phyloP scores from a whole-genome alignment of 2,888 invertebrate genomes.

The Diabrotica balteata region DNA sequence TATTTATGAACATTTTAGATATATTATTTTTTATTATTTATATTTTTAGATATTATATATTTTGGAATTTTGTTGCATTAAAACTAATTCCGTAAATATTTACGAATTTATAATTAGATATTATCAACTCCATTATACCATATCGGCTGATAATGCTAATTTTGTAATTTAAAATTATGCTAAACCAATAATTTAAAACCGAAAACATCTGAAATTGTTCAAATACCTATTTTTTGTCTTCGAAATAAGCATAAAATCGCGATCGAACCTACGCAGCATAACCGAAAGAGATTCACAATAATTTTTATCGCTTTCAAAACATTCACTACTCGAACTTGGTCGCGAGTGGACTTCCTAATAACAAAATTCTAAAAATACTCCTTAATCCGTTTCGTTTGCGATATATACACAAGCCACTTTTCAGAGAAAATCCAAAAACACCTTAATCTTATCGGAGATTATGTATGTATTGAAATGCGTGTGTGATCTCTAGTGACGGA shows the following conservation, averaged over 20 bases:
- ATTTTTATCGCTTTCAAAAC: constrained; percentile 31
- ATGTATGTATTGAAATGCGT: constrained; percentile 17
- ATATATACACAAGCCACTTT: constrained; percentile 24
- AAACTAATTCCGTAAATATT: no score
- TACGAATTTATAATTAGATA: no score
- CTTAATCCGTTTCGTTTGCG: constrained; percentile 16
- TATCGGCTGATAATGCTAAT: no score
- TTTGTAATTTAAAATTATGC: no score
- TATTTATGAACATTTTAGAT: no score
- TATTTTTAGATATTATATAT: no score
- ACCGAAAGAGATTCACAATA: constrained; percentile 23
- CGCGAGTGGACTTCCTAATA: constrained; percentile 35
- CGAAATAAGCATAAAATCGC: constrained; percentile 4
- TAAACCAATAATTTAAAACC: no score
- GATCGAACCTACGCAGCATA: constrained; percentile 16
- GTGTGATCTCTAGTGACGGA: constrained; percentile 15
- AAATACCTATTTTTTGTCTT: no score
- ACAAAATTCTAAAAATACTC: constrained; percentile 36
- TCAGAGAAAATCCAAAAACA: constrained; percentile 25
- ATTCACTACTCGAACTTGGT: constrained; percentile 27
- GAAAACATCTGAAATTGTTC: no score
- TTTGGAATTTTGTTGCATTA: no score
- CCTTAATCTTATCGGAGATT: constrained; percentile 37
- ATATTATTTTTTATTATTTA: no score
- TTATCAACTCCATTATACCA: no score